Percentiles rank a stretch among this genome's conserved stretches.
phyloP scores from a whole-genome alignment of 2,113 vertebrate species.

The Tursiops truncatus region DNA sequence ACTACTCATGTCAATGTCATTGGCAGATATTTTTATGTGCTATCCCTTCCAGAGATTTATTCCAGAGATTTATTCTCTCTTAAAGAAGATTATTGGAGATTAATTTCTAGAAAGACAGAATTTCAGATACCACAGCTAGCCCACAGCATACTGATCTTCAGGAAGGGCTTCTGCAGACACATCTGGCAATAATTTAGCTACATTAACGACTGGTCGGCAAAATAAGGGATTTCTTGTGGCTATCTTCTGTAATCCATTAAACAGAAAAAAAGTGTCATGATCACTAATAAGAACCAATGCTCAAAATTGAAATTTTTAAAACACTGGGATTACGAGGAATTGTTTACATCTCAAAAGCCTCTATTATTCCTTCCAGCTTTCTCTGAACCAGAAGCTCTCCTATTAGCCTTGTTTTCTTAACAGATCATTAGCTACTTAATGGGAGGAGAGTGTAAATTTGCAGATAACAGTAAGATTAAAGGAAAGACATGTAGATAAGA shows the following conservation, averaged over 20 bases:
- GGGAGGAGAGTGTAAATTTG: neutral
- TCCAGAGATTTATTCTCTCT: neutral
- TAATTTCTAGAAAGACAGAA: constrained; percentile 26
- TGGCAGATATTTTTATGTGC: neutral
- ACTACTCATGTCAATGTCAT: neutral
- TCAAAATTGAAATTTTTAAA: neutral
- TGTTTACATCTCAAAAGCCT: neutral
- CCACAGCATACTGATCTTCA: constrained; percentile 16
- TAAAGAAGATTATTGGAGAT: constrained; percentile 1
- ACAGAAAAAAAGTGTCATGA: neutral
- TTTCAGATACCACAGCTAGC: neutral
- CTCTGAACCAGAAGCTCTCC: neutral
- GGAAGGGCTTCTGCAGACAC: neutral
- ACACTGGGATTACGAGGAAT: neutral
- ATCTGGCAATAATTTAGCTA: constrained; percentile 27
- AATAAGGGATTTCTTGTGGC: neutral
- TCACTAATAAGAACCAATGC: neutral
- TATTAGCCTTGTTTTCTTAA: neutral
- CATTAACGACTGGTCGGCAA: neutral
- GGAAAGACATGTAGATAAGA: neutral
- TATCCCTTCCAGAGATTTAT: neutral
- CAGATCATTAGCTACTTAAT: neutral
- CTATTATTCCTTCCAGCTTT: neutral
- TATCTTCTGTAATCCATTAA: neutral
- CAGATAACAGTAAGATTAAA: constrained; percentile 9